These are phyloP conservation scores for Nasonia oneida DNA, from an alignment of 2,888 invertebrate species.

Conservation along the genomic window DNA sequence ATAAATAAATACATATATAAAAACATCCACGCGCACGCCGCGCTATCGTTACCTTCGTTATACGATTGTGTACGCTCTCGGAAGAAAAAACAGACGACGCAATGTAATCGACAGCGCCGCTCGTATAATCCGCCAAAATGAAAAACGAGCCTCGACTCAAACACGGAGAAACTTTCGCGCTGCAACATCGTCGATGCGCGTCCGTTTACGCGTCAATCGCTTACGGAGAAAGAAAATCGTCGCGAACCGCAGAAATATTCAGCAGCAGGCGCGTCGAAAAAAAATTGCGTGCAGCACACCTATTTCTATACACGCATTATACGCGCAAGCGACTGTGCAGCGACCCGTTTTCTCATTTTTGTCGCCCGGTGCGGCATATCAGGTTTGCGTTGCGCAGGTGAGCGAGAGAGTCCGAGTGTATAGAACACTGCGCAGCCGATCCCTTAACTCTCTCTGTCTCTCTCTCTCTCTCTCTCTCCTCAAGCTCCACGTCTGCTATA, in stretches of 20 bases:
- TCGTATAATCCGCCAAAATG: neutral
- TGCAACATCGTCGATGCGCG: neutral
- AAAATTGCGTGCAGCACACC: neutral
- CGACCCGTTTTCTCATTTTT: constrained; percentile 77
- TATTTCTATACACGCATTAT: neutral
- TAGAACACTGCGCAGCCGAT: constrained; percentile 25
- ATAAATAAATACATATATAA: neutral
- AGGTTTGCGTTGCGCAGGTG: constrained; percentile 74
- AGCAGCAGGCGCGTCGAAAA: neutral
- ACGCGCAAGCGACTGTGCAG: constrained; percentile 34
- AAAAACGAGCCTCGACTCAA: neutral
- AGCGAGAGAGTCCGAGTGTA: constrained; percentile 63
- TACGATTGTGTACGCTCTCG: no score
- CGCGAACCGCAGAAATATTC: neutral
- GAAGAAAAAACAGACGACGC: no score
- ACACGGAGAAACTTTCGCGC: neutral
- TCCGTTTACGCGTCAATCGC: neutral
- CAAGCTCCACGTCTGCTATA: no score
- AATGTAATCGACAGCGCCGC: neutral
- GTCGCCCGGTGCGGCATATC: constrained; percentile 70
- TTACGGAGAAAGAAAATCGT: neutral
- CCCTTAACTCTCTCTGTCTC: constrained; percentile 56
- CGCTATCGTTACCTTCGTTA: neutral
- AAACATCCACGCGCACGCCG: neutral
- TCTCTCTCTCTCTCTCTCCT: constrained; percentile 27